These are phyloP conservation scores for Caenorhabditis brenneri DNA, from an alignment of 1,140 invertebrate species.

Conservation along the genomic window DNA sequence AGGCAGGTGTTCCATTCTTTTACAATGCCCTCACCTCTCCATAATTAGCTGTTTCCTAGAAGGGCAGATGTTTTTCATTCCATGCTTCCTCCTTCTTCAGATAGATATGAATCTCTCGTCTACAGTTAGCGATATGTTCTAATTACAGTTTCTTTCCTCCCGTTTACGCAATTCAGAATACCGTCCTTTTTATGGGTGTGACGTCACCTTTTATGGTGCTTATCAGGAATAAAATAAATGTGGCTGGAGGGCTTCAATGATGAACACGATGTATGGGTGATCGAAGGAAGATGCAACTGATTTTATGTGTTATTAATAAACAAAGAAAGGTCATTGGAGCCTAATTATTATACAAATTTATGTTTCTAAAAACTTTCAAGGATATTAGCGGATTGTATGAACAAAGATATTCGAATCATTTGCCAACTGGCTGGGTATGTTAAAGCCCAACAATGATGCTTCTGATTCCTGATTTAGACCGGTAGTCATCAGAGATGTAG, in stretches of 20 bases:
- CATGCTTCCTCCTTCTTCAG: background rate
- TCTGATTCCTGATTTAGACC: too few species aligned
- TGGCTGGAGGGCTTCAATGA: too few species aligned
- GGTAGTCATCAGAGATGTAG: too few species aligned
- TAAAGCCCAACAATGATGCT: too few species aligned
- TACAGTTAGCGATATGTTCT: background rate
- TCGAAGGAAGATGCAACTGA: background rate
- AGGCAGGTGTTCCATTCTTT: slow-evolving; percentile 29
- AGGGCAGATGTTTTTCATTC: background rate
- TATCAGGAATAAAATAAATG: background rate
- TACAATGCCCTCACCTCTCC: background rate
- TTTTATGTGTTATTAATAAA: background rate
- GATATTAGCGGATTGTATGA: too few species aligned
- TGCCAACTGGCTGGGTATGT: too few species aligned
- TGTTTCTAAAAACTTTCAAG: background rate
- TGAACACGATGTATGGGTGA: background rate
- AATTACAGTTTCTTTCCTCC: background rate
- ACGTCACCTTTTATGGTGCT: slow-evolving; percentile 15
- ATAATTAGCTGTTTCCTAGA: background rate
- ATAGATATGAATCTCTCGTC: background rate
- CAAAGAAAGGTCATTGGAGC: background rate
- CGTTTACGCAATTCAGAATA: background rate
- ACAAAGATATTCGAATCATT: too few species aligned
- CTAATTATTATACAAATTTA: background rate
- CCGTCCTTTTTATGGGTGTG: background rate